Conservation (phyloP, 2,113 vertebrate genomes). For the Halichoerus grypus region DNA sequence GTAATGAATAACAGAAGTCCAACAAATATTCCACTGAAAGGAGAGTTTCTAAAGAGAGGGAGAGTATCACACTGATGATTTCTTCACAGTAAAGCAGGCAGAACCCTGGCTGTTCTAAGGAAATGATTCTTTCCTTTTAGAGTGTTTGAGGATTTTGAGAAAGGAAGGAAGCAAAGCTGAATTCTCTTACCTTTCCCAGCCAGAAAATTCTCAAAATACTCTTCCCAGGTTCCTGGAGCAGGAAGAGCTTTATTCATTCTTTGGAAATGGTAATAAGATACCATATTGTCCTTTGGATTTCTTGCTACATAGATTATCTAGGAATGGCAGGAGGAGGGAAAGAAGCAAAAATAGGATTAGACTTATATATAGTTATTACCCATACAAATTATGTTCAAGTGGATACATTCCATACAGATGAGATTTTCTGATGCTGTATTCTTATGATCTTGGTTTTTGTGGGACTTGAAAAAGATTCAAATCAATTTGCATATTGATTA, state of each 20-base stretch:
- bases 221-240: conserved; percentile 89
- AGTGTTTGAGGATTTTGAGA: not conserved
- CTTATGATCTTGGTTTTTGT: not conserved
- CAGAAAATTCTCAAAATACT: conserved; percentile 88
- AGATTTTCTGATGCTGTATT: not conserved
- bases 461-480: not conserved
- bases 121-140: not conserved
- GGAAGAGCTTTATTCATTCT: conserved; percentile 89
- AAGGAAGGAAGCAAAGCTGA: not conserved
- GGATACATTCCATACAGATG: not conserved
- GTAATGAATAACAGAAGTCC: not conserved
- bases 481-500: not conserved
- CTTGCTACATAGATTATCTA: conserved; percentile 91
- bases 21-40: not conserved
- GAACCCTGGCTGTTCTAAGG: not conserved
- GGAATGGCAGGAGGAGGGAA: not conserved
- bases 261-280: conserved; percentile 93
- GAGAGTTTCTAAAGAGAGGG: not conserved
- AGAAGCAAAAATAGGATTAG: not conserved
- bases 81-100: not conserved
- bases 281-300: conserved; percentile 92
- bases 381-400: not conserved
- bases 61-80: not conserved
- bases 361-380: not conserved
- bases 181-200: conserved; percentile 86